Evolutionary conservation across 1,140 invertebrate genomes (phyloP), one percentile per base, ranked within the genome.

Genomic region (Zophobas morio): DNA sequence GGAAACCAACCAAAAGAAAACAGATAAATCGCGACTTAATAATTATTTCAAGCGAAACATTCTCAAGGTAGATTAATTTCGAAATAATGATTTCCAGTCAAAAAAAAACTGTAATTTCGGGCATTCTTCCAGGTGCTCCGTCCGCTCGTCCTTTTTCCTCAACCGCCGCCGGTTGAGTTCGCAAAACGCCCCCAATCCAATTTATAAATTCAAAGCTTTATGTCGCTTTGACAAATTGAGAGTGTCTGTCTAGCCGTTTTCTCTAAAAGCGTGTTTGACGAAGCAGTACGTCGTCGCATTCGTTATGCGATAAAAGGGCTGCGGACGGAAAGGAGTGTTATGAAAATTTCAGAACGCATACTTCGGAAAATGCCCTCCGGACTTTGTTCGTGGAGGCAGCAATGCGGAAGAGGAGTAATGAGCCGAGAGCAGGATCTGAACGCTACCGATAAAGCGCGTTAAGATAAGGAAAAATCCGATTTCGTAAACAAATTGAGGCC

Each of bases 131-230:
- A 20, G 20, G 20, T 20, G 20, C 20, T 20, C 20, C 20, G 20
- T 20, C 20, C 20, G 20, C 20, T 20, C 20, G 20, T 20, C 20
- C 20, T 20, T 20, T 20, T 20, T 20, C 42, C 42, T 3, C 42
- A 51, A 6, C n/a, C 6, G 2, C 49, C 4, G 2, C 20, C 4
- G 49, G 3, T 51, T 20, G 49, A 51, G 20, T 51, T 51, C 20
- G n/a, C 49, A 20, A 20, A 51, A 51, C 49, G 49, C 49, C 49
- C 49, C 49, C 49, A 66, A 66, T 66, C 60, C 60, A 66, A 66
- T 66, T 66, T 66, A 66, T 42, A 66, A 66, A 66, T 66, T 66
- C 60, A 66, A 66, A 66, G 60, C 60, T 63, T 35, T 51, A 39
- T 20, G 57, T 37, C 34, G 57, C 57, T 63, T 66, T 66, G 60